These are phyloP conservation scores for Muricea muricata DNA, from an alignment of 92 coral and sea anemone genomes.

Conservation along the genomic window DNA sequence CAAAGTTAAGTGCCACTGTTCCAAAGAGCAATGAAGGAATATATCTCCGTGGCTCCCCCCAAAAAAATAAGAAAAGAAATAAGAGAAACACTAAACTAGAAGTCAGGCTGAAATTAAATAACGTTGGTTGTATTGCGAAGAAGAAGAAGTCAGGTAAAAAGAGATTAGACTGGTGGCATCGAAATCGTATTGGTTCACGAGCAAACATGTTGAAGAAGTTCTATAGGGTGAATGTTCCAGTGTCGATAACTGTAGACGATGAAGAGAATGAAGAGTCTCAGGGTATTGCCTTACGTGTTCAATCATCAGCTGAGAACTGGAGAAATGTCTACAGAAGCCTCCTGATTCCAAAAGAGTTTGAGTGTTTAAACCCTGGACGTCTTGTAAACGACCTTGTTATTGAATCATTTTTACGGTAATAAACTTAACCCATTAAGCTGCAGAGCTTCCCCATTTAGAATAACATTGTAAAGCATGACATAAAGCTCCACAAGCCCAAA, in stretches of 20 bases:
- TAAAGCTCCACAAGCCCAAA: not conserved
- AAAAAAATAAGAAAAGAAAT: not conserved
- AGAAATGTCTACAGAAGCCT: no score
- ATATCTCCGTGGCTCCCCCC: not conserved
- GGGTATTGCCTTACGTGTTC: not conserved
- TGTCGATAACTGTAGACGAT: not conserved
- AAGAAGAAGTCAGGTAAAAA: conserved; percentile 39
- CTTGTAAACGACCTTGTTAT: conserved; percentile 38
- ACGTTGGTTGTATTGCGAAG: not conserved
- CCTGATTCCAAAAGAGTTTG: conserved; percentile 6
- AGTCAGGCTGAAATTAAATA: not conserved
- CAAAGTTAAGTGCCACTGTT: conserved; percentile 12
- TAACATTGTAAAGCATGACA: not conserved
- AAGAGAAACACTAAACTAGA: not conserved
- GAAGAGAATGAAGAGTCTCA: not conserved
- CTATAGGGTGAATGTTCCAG: conserved; percentile 37
- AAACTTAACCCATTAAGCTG: not conserved
- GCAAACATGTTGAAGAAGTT: conserved; percentile 37
- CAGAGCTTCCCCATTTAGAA: not conserved
- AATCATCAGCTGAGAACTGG: not conserved
- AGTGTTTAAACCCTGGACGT: conserved; percentile 36
- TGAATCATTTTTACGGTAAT: conserved; percentile 10
- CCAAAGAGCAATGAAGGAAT: conserved; percentile 30
- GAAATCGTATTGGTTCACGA: conserved; percentile 46
- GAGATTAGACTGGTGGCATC: conserved; percentile 37